These are phyloP conservation scores for Cordilura impudica DNA, from an alignment of 2,888 invertebrate genomes.

Conservation along the genomic window DNA sequence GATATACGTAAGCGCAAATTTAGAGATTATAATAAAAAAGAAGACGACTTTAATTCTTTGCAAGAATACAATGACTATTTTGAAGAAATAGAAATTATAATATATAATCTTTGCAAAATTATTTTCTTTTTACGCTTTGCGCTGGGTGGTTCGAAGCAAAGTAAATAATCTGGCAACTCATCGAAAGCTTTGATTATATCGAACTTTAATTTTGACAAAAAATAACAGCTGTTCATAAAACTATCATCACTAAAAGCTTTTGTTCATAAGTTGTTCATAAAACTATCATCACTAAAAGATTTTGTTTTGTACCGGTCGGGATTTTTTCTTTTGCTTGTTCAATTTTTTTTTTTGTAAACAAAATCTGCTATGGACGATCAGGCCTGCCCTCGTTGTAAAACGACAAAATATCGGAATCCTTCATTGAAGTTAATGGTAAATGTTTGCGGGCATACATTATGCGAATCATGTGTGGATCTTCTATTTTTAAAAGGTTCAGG, in stretches of 20 bases:
- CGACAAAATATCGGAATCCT: constrained; percentile 97
- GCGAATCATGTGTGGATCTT: constrained; percentile 97
- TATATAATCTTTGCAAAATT: constrained; percentile 93
- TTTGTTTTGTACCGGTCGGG: not conserved
- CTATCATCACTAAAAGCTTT: not conserved
- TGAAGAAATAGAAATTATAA: constrained; percentile 94
- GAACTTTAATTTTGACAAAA: not conserved
- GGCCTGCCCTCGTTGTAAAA: constrained; percentile 94
- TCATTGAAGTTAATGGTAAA: constrained; percentile 98
- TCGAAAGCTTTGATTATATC: not conserved
- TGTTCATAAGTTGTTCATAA: not conserved
- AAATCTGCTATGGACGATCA: constrained; percentile 74
- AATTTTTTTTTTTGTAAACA: not conserved
- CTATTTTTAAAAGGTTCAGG: constrained; percentile 98
- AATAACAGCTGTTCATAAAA: not conserved
- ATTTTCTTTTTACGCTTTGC: no score
- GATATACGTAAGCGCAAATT: constrained; percentile 94
- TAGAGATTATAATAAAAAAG: constrained; percentile 95
- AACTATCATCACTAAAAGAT: not conserved
- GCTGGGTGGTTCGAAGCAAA: not conserved
- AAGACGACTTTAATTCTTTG: constrained; percentile 92
- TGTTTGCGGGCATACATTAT: constrained; percentile 97
- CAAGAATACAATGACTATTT: constrained; percentile 96
- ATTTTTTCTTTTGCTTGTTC: not conserved
- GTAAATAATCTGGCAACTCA: not conserved